These are phyloP conservation scores for Gadopsis marmoratus DNA, from an alignment of 2,797 vertebrate genomes.

Conservation along the genomic window DNA sequence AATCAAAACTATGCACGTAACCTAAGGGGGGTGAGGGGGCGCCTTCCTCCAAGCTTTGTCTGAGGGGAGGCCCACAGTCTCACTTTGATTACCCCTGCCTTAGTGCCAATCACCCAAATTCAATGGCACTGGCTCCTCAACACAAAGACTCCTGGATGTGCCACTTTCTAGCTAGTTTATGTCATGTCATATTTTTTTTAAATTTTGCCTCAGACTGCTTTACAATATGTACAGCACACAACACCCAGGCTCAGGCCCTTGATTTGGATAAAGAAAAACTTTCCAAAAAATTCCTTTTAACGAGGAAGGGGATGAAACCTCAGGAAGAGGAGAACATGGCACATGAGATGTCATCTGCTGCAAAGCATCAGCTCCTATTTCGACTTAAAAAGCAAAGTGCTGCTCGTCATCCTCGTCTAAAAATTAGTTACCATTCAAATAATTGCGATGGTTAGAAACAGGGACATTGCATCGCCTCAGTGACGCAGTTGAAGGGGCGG, in stretches of 20 bases:
- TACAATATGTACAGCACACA: background rate
- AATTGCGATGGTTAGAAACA: background rate
- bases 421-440: background rate
- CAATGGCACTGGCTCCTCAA: background rate
- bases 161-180: background rate
- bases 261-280: background rate
- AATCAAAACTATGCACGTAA: too few species aligned
- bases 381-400: background rate
- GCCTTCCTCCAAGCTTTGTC: too few species aligned
- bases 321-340: too few species aligned
- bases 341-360: too few species aligned
- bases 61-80: too few species aligned
- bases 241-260: background rate
- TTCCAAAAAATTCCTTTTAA: too few species aligned
- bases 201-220: too few species aligned
- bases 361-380: background rate
- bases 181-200: background rate
- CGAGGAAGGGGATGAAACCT: background rate
- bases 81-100: too few species aligned
- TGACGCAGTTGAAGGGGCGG: conserved; percentile 47
- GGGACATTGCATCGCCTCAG: background rate
- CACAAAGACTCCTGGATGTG: background rate
- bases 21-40: too few species aligned
- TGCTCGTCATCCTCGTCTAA: background rate
- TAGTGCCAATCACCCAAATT: background rate